phyloP scores from a whole-genome alignment of 92 coral and sea anemone genomes.

The Heteractis magnifica region DNA sequence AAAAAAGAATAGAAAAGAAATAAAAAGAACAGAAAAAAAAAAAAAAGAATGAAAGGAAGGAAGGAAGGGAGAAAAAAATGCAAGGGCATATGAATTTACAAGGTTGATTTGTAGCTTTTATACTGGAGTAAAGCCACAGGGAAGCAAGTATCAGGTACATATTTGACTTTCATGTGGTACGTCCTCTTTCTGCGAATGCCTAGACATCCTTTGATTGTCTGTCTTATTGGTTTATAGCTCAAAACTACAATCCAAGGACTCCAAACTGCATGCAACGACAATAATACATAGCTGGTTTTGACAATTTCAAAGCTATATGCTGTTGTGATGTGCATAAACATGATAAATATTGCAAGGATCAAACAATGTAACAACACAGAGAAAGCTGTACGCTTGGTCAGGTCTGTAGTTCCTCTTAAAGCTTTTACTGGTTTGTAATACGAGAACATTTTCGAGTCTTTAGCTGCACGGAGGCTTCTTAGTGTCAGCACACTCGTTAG shows the following conservation, averaged over 20 bases:
- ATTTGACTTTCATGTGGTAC: conserved; percentile 6
- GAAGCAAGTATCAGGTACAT: neutral
- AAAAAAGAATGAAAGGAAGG: neutral
- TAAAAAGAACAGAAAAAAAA: neutral
- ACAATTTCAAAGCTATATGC: neutral
- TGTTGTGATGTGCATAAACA: neutral
- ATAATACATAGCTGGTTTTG: conserved; percentile 8
- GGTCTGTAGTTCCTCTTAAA: neutral
- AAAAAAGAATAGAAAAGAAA: neutral
- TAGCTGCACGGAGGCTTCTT: conserved; percentile 1
- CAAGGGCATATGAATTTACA: neutral
- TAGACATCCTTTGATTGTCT: neutral
- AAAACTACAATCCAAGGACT: conserved; percentile 2
- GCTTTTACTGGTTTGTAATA: conserved; percentile 11
- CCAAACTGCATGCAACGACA: neutral
- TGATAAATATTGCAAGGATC: neutral
- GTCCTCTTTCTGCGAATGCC: neutral
- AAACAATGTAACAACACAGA: neutral
- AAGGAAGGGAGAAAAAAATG: neutral
- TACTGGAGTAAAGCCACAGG: conserved; percentile 7
- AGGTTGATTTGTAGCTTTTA: conserved; percentile 9
- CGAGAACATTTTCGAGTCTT: conserved; percentile 17
- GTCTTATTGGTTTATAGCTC: conserved; percentile 16
- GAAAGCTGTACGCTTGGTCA: neutral
- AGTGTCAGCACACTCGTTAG: neutral